Evolutionary conservation across 2,888 invertebrate species (phyloP).

Genomic region (Seira ritae): DNA sequence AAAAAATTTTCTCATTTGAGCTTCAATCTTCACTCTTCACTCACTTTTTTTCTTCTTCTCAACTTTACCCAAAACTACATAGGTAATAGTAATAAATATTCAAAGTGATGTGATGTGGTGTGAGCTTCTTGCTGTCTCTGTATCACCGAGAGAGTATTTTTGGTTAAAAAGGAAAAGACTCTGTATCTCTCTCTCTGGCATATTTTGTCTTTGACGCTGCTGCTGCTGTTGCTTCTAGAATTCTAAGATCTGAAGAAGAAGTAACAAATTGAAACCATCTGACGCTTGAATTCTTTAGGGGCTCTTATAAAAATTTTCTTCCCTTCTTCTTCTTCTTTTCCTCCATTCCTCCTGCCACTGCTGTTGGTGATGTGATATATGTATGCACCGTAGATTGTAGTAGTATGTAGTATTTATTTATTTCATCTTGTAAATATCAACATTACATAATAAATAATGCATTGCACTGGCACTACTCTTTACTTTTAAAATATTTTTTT

Average conservation of each 20-base stretch:
- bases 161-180: constrained; percentile 10
- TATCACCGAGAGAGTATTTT: not conserved
- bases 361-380: no score
- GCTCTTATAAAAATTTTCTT: constrained; percentile 38
- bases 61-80: constrained; percentile 22
- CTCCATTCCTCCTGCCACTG: not conserved
- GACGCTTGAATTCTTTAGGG: constrained; percentile 62
- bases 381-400: no score
- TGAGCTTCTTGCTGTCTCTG: not conserved
- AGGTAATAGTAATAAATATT: no score
- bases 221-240: constrained; percentile 15
- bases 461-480: no score
- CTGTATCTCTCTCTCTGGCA: not conserved
- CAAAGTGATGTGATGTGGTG: no score
- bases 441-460: constrained; percentile 9
- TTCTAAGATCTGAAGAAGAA: no score
- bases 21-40: constrained; percentile 9
- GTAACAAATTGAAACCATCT: constrained; percentile 65
- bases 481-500: no score
- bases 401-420: constrained; percentile 3
- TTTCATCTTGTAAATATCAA: constrained; percentile 18
- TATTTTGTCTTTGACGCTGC: constrained; percentile 22
- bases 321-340: not conserved
- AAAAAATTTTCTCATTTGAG: no score
- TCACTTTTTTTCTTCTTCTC: constrained; percentile 13